Base-by-base conservation (phyloP, 1,140 invertebrate species). In the Dryas iulia region DNA sequence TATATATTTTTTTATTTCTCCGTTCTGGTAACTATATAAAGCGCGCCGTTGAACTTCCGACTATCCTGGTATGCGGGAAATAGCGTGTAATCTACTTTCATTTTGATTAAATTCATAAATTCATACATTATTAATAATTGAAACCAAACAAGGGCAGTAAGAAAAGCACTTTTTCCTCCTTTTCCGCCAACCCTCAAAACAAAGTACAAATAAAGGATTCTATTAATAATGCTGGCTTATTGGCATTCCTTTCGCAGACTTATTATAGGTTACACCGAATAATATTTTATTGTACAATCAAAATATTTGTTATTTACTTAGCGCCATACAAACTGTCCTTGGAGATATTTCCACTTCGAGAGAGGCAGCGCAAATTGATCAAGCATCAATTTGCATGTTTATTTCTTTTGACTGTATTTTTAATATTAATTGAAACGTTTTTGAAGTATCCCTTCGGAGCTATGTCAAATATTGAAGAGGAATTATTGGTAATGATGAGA, bases 291-390 rank as follows among this genome's bases (percentile, higher is more conserved):
- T 62, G 61, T 69, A 59, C 71, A 66, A 73, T 70, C 71, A 72
- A 69, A 78, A 81, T 83, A 83, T 81, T 81, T 81, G 71, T 76
- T 79, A 81, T 81, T 83, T 81, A 74, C 79, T 76, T 76, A 74
- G 28, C 64, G 64, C 60, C 69, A 66, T 62, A 63, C 71, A 74
- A 74, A 72, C 69, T 70, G 69, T 53, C 65, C 68, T 63, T 26
- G 39, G 52, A 59, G 71, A 76, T 59, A 58, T 66, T 39, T 59
- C 58, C 47, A 66, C 24, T 61, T 71, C 60, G 35, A 58, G 59
- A 60, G 57, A 35, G 28, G 58, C 18, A 57, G 59, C 57, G 58
- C 65, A 69, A 73, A 68, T 68, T 69, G 64, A 60, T 69, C 25
- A 33, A 59, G 33, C 56, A 58, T 24, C 64, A 58, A 58, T 66